A percentile compares a stretch with the other conserved stretches of the same genome.
Evolutionary conservation across 2,797 vertebrate species (phyloP).

Genomic region (Bryconaethiops microstoma): DNA sequence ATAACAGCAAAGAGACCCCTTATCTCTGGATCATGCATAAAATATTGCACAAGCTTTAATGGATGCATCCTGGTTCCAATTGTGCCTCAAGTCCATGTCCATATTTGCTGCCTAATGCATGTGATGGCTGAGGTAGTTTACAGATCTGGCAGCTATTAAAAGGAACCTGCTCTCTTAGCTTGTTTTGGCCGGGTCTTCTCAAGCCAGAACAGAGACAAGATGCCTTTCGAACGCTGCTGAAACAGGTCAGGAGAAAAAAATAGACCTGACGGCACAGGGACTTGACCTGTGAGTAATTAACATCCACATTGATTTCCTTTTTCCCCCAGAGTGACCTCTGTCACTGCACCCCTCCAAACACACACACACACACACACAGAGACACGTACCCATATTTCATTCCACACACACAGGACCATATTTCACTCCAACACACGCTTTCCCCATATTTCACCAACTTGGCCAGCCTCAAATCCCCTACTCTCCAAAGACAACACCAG

Average conservation of each 20-base stretch:
- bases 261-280: conserved; percentile 58
- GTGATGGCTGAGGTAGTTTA: conserved; percentile 43
- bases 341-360: conserved; percentile 76
- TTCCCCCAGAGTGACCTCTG: conserved; percentile 78
- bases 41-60: conserved; percentile 56
- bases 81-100: conserved; percentile 39
- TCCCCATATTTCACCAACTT: conserved; percentile 74
- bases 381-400: conserved; percentile 72
- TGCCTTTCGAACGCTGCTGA: conserved; percentile 15
- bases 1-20: conserved; percentile 50
- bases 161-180: conserved; percentile 9
- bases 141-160: conserved; percentile 43
- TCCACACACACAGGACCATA: conserved; percentile 44
- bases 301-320: conserved; percentile 84
- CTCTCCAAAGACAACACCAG: conserved; percentile 59
- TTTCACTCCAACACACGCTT: conserved; percentile 38
- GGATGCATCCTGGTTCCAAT: conserved; percentile 48
- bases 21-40: conserved; percentile 59
- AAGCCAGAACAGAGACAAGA: not conserved
- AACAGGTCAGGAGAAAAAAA: conserved; percentile 57
- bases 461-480: conserved; percentile 57
- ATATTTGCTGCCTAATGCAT: conserved; percentile 51
- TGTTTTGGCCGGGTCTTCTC: not conserved
- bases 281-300: conserved; percentile 83
- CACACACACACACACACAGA: conserved; percentile 50